Percentiles rank a stretch among this genome's conserved stretches.
Conservation (phyloP, 2,888 invertebrate species). For the Pandemis cinnamomeana region DNA sequence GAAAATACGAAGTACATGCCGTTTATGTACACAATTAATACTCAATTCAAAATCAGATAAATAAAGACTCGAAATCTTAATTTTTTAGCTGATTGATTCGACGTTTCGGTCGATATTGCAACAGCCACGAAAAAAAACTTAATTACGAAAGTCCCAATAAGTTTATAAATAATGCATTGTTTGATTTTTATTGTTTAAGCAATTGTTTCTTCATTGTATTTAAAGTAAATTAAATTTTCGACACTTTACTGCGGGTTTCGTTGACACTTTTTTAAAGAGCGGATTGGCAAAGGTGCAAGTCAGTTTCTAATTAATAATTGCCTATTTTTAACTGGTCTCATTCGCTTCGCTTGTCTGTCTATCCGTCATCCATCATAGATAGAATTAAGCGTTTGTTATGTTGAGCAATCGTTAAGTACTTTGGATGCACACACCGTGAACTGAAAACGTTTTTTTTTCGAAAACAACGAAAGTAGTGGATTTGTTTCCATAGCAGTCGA, state of each 20-base stretch:
- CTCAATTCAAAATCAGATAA: too few relatives aligned
- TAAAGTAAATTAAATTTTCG: neutral
- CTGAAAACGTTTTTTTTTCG: neutral
- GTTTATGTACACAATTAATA: neutral
- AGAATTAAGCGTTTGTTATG: constrained; percentile 18
- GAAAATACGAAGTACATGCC: neutral
- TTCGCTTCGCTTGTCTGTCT: constrained; percentile 25
- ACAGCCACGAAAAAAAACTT: neutral
- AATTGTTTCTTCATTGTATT: neutral
- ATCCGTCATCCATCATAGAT: constrained; percentile 18
- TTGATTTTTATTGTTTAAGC: neutral
- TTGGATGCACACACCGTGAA: neutral
- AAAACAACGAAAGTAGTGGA: neutral
- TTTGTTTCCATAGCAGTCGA: too few relatives aligned
- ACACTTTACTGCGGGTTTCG: constrained; percentile 1
- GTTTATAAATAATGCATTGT: neutral
- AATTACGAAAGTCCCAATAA: neutral
- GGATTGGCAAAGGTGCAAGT: neutral
- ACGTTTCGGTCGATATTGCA: neutral
- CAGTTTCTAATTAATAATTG: constrained; percentile 24
- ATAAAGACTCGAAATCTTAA: too few relatives aligned
- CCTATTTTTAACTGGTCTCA: constrained; percentile 29
- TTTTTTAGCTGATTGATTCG: too few relatives aligned
- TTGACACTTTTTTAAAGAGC: neutral
- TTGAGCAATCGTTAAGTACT: constrained; percentile 5